phyloP scores from a whole-genome alignment of 2,888 invertebrate species.

The Drosophila kuntzei region DNA sequence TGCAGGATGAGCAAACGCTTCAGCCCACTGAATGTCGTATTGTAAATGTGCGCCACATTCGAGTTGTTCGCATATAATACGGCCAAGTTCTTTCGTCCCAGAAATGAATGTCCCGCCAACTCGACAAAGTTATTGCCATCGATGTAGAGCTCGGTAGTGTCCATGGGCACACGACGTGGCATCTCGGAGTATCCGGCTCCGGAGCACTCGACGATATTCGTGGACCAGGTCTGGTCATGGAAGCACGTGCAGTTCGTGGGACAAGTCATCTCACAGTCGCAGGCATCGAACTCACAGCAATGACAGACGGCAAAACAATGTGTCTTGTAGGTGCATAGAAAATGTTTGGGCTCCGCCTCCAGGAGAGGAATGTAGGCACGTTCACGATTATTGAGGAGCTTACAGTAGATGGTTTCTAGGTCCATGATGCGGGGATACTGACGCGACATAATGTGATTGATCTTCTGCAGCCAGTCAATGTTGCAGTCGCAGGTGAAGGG shows the following conservation, averaged over 20 bases:
- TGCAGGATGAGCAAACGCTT: constrained; percentile 92
- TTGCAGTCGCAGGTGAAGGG: constrained; percentile 98
- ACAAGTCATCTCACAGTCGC: constrained; percentile 99
- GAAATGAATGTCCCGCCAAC: constrained; percentile 94
- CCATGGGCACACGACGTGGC: constrained; percentile 96
- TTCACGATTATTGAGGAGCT: constrained; percentile 93
- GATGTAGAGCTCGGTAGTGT: constrained; percentile 96
- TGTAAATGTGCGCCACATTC: constrained; percentile 93
- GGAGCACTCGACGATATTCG: constrained; percentile 96
- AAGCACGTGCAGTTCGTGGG: constrained; percentile 97
- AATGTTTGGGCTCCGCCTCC: constrained; percentile 94
- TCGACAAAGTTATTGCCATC: constrained; percentile 96
- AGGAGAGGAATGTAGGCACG: constrained; percentile 93
- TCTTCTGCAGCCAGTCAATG: constrained; percentile 97
- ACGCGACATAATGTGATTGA: constrained; percentile 93
- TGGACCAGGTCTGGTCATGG: constrained; percentile 96
- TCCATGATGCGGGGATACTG: constrained; percentile 97
- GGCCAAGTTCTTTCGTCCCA: constrained; percentile 95
- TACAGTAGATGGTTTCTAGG: constrained; percentile 95
- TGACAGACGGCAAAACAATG: constrained; percentile 97
- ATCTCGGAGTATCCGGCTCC: constrained; percentile 92
- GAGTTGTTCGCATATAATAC: constrained; percentile 95
- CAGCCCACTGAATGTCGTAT: constrained; percentile 96
- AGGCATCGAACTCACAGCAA: constrained; percentile 98
- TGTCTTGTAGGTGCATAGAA: constrained; percentile 95